These are phyloP conservation scores for Sminthopsis crassicaudata DNA, from an alignment of 2,113 vertebrate genomes.

Conservation along the genomic window DNA sequence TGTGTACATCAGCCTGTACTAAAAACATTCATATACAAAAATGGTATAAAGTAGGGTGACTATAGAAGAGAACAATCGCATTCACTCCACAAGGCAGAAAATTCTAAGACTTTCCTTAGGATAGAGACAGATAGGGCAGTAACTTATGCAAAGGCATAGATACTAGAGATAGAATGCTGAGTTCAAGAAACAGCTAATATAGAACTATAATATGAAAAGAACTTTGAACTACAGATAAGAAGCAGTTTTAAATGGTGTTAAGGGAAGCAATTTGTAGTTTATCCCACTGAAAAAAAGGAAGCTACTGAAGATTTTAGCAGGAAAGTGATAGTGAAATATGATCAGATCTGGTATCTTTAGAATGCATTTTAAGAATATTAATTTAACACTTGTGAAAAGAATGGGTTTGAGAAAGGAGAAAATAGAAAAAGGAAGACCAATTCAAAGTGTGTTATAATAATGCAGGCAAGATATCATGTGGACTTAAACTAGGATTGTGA, in stretches of 20 bases:
- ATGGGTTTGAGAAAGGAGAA: no score
- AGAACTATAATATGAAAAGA: neutral
- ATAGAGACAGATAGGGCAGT: neutral
- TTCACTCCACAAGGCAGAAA: neutral
- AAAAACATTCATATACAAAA: neutral
- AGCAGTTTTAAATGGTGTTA: neutral
- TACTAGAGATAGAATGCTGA: neutral
- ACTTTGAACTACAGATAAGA: neutral
- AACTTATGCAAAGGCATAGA: neutral
- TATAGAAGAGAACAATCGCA: neutral
- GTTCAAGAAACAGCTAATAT: neutral
- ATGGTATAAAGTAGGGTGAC: neutral
- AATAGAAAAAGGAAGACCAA: neutral
- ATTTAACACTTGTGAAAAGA: no score
- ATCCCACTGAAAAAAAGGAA: no score
- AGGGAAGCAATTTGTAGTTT: neutral
- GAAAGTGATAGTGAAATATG: neutral
- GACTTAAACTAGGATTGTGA: neutral
- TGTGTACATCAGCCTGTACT: no score
- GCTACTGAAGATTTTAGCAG: neutral
- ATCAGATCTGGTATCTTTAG: no score
- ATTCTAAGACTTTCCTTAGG: neutral
- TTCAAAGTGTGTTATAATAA: neutral
- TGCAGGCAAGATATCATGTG: neutral
- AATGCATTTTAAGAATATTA: neutral